A percentile compares a stretch with the other conserved stretches of the same genome.
Conservation (phyloP, 2,797 vertebrate genomes). For the Brachymystax lenok region DNA sequence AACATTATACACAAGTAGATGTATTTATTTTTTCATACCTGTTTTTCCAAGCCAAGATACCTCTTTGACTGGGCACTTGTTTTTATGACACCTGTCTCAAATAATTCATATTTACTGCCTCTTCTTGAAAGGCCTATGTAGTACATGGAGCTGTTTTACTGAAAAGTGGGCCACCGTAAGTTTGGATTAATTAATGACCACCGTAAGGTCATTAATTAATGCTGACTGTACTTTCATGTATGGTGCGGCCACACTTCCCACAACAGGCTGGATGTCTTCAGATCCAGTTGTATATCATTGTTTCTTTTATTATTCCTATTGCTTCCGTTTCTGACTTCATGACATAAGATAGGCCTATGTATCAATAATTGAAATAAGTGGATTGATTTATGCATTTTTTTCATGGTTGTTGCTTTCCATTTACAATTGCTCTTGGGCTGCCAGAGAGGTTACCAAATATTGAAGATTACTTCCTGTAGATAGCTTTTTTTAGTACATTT, state of each 20-base stretch:
- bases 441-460: neutral
- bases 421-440: constrained; percentile 11
- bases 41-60: constrained; percentile 11
- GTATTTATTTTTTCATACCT: constrained; percentile 42
- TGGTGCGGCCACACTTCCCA: constrained; percentile 35
- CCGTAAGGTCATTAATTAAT: constrained; percentile 47
- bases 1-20: constrained; percentile 27
- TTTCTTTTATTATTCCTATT: constrained; percentile 30
- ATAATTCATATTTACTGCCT: neutral
- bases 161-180: constrained; percentile 3
- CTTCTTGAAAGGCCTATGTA: neutral
- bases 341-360: constrained; percentile 33
- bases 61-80: neutral
- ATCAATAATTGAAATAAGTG: constrained; percentile 46
- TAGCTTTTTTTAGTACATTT: too few species aligned
- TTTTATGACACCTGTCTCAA: neutral
- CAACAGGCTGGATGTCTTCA: constrained; percentile 40
- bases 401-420: constrained; percentile 22
- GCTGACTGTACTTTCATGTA: constrained; percentile 48
- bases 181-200: too few species aligned
- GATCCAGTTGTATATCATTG: neutral
- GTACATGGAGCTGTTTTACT: neutral
- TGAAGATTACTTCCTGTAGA: too few species aligned
- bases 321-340: constrained; percentile 28
- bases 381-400: constrained; percentile 38